Evolutionary conservation across 1,140 invertebrate species (phyloP), one percentile per base, ranked within the genome.

Genomic region (Cepaea nemoralis): DNA sequence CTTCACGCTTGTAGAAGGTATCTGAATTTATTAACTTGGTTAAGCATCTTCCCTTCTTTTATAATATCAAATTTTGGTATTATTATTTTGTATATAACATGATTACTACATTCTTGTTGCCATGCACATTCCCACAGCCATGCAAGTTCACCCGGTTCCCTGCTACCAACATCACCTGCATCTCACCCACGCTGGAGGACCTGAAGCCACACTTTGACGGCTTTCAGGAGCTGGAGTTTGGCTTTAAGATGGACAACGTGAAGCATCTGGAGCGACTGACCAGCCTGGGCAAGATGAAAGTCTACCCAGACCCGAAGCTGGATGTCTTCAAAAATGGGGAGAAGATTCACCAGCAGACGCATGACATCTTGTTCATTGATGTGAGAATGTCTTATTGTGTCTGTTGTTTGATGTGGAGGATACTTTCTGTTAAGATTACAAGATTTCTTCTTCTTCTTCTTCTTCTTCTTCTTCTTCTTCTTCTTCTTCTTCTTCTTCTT

Each of bases 211-310:
- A 45, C 31, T 63, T 59, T 24, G 63, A 67, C 42, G 45, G 31
- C 37, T 39, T 66, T 94, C 94, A 86, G 95, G 95, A 93, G 77
- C 93, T 99, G 75, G 95, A 97, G 88, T 99, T 97, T 91, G 98
- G 97, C 27, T 99, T 99, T 90, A 92, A 95, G 82, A 97, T 99
- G 96, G 97, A 99, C 91, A 96, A 97, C 90, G 97, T 99, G 0
- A 93, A 81, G 93, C 83, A 94, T 35, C 95, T 98, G 6, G 94
- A 95, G 88, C 97, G 98, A 92, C 91, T 98, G 12, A 95, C 14
- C 92, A 86, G 77, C 45, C 86, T 82, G 74, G 83, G 50, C 91
- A 92, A 94, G 55, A 98, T 98, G 88, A 92, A 95, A 12, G 93
- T 99, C 27, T 99, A 95, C 91, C 97, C 97, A 10, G 96, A 99